Conservation (phyloP, 35 echinoderm and acorn worm genomes). For the Stichopus chloronotus region DNA sequence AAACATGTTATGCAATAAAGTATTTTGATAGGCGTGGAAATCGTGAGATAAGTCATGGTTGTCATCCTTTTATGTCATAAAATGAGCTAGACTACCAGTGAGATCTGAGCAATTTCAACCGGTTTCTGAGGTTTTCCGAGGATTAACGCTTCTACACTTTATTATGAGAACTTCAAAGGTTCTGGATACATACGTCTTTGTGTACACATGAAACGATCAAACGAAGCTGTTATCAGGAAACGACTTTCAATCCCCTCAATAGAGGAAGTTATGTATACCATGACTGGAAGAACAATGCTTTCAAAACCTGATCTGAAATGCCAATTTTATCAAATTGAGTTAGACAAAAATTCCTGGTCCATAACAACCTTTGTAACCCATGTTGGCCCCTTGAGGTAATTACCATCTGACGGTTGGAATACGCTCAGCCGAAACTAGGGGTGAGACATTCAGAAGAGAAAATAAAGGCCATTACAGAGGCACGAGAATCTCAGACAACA, state of each 20-base stretch:
- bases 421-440: background rate
- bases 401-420: slow-evolving; percentile 75
- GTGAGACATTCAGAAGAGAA: background rate
- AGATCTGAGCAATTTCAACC: too few species aligned
- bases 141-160: too few species aligned
- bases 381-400: slow-evolving; percentile 31
- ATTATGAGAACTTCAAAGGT: too few species aligned
- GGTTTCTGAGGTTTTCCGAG: too few species aligned
- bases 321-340: slow-evolving; percentile 57
- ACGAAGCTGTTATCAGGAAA: slow-evolving; percentile 67
- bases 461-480: slow-evolving; percentile 8
- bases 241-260: slow-evolving; percentile 63
- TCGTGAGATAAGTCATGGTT: too few species aligned
- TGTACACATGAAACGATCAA: slow-evolving; percentile 75
- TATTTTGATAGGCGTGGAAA: too few species aligned
- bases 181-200: slow-evolving; percentile 51
- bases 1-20: too few species aligned
- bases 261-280: slow-evolving; percentile 46
- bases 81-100: too few species aligned
- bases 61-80: too few species aligned
- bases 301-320: slow-evolving; percentile 62
- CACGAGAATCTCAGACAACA: background rate
- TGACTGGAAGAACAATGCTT: slow-evolving; percentile 51
- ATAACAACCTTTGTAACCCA: slow-evolving; percentile 64
- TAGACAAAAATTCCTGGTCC: background rate